Base-by-base conservation (phyloP, 35 echinoderm and acorn worm genomes). In the Apostichopus californicus region DNA sequence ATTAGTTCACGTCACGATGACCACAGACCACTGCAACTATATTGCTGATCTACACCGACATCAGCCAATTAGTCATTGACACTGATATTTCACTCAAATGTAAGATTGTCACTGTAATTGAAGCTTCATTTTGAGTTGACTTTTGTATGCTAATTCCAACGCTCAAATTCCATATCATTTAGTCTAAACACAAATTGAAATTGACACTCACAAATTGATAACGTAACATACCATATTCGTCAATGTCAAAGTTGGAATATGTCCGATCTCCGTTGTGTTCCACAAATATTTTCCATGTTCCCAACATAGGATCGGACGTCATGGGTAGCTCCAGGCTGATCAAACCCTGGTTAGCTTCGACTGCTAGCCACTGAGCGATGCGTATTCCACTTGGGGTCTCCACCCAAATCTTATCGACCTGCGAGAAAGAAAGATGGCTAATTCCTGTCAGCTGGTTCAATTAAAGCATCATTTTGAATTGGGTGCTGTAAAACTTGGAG, bases 381-480 rank as follows among this genome's bases (percentile, higher is more conserved):
- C 91, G 87, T 5, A 96, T 84, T 11, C 94, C 94, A 52, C 57
- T 93, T 5, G 97, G 97, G 34, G 91, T 75, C 57, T 99, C 97
- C 53, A 99, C 94, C 81, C 87, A 96, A 5, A 98, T 94, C 79
- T 91, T 96, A 54, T 81, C 71, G 3, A 98, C 87, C 96, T 98
- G 64, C 5, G 22, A 8, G 57, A 8, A 90, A 54, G 56, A 81
- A 81, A 81, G 25, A n/a, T 73, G n/a, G 53, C 18, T n/a, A 92
- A 21, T 8, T 46, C 58, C 58, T 61, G 58, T 61, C 58, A 61
- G 58, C 58, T 61, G 58, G 7, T 61, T 34, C 22, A 25, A 12
- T n/a, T 23, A 55, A 46, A 46, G 34, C 18, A 20, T 24, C 63
- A 90, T 14, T 75, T 14, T 75, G 14, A 3, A 75, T 14, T 75